A percentile compares a stretch with the other conserved stretches of the same genome.
Evolutionary conservation across 2,797 vertebrate genomes (phyloP).

Genomic region (Brachyrhaphis roseni): DNA sequence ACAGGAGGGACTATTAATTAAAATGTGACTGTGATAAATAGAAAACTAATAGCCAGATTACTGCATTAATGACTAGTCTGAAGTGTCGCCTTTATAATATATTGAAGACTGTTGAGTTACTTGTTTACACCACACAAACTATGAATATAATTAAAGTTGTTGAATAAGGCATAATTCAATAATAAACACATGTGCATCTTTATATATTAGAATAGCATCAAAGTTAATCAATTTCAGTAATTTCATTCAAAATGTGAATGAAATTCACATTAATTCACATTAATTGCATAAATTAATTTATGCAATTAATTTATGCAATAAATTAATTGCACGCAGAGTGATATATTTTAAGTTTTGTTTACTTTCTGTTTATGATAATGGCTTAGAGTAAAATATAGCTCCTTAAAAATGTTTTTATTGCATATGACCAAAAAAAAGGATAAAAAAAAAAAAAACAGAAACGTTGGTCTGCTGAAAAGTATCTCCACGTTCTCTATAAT

Average conservation of each 20-base stretch:
- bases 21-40: slow-evolving; percentile 3
- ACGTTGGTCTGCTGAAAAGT: neutral
- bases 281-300: neutral
- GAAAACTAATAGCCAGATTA: slow-evolving; percentile 16
- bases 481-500: neutral
- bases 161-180: slow-evolving; percentile 6
- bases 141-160: slow-evolving; percentile 35
- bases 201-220: neutral
- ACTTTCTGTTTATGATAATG: neutral
- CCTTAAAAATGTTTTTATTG: neutral
- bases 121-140: slow-evolving; percentile 16
- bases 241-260: neutral
- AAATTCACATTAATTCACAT: too few species aligned
- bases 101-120: slow-evolving; percentile 24
- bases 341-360: neutral
- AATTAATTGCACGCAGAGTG: neutral
- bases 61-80: slow-evolving; percentile 16
- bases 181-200: neutral
- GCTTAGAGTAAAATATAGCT: neutral
- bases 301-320: too few species aligned
- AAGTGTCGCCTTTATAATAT: slow-evolving; percentile 22
- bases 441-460: neutral
- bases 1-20: slow-evolving; percentile 33
- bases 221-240: neutral
- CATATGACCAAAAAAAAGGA: neutral